Conservation (phyloP, 2,888 invertebrate species). For the Polydrusus cervinus region DNA sequence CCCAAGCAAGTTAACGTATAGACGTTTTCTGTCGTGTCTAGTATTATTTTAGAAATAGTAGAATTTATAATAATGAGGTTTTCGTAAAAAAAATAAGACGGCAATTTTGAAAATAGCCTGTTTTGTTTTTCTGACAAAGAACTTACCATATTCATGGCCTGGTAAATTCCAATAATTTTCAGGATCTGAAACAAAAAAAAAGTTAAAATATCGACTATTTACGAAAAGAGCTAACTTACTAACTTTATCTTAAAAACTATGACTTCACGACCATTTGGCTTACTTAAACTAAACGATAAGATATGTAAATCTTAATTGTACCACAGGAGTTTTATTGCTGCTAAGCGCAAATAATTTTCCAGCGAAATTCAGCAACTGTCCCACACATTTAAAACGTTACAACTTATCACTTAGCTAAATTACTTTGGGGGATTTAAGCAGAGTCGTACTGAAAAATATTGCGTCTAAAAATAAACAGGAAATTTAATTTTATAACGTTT, state of each 20-base stretch:
- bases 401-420: conserved; percentile 51
- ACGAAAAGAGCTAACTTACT: not conserved
- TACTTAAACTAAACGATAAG: conserved; percentile 42
- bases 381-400: conserved; percentile 47
- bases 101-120: no score
- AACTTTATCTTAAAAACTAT: conserved; percentile 11
- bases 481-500: no score
- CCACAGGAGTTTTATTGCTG: conserved; percentile 43
- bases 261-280: conserved; percentile 21
- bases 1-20: no score
- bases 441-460: not conserved
- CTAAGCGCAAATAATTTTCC: conserved; percentile 43
- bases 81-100: no score
- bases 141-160: conserved; percentile 55
- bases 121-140: no score
- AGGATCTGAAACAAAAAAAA: conserved; percentile 52
- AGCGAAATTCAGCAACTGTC: conserved; percentile 44
- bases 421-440: conserved; percentile 43
- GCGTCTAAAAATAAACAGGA: not conserved
- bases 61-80: no score
- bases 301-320: conserved; percentile 47
- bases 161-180: conserved; percentile 54
- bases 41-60: no score
- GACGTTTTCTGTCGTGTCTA: no score
- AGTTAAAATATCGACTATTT: not conserved